phyloP scores from a whole-genome alignment of 2,797 vertebrate species.

The Siniperca undulata region DNA sequence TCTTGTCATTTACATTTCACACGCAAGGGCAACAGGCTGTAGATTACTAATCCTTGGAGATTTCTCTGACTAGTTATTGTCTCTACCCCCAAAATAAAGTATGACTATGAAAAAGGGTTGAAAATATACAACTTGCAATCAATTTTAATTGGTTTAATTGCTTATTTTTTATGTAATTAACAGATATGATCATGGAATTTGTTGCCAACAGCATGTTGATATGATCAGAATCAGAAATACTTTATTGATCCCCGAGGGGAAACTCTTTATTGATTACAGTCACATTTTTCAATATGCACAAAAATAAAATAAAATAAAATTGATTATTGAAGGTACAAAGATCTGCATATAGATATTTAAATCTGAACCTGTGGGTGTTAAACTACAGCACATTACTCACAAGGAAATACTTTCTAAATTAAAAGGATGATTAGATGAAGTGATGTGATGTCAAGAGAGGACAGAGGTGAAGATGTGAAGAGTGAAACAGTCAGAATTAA shows the following conservation, averaged over 20 bases:
- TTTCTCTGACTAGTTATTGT: background rate
- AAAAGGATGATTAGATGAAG: constrained; percentile 15
- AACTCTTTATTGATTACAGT: background rate
- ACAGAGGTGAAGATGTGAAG: background rate
- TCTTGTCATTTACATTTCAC: background rate
- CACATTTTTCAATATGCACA: background rate
- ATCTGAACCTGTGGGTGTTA: background rate
- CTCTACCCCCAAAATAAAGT: background rate
- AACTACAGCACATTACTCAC: background rate
- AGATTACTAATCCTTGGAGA: background rate
- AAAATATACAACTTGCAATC: background rate
- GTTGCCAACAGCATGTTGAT: background rate
- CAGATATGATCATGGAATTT: background rate
- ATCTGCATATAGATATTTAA: background rate
- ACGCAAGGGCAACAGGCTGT: background rate
- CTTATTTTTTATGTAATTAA: background rate
- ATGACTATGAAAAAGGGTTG: background rate
- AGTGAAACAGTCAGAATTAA: constrained; percentile 9
- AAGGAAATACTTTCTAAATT: background rate
- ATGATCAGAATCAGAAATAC: too few relatives aligned
- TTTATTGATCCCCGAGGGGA: too few relatives aligned
- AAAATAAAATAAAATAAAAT: background rate
- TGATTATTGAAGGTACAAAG: background rate
- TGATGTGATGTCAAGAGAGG: background rate
- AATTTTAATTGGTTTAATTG: background rate